Conservation (phyloP, 2,797 vertebrate genomes). For the Acropternis orthonyx region DNA sequence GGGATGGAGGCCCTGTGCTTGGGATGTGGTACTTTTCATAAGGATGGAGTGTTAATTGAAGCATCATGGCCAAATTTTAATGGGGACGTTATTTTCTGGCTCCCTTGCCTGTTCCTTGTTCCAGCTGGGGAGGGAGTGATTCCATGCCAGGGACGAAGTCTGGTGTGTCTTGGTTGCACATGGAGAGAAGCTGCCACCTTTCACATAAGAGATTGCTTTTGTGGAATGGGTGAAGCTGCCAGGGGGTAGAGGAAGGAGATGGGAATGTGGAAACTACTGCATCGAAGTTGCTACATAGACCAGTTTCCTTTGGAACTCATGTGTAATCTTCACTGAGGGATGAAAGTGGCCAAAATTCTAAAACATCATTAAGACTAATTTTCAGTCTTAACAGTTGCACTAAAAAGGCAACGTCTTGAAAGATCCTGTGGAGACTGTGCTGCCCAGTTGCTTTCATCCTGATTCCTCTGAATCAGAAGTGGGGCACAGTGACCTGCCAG, state of each 20-base stretch:
- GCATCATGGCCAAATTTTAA: background rate
- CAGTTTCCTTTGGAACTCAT: background rate
- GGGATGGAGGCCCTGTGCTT: background rate
- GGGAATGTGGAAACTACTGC: background rate
- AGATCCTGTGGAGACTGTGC: background rate
- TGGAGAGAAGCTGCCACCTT: background rate
- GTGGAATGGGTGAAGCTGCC: background rate
- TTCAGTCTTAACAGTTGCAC: background rate
- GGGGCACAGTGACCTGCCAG: background rate
- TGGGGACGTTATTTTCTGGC: background rate
- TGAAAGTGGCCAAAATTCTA: background rate
- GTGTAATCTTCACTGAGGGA: background rate
- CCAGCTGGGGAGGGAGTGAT: background rate
- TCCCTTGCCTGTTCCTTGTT: background rate
- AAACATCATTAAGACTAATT: background rate
- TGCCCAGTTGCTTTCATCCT: background rate
- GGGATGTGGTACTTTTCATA: background rate
- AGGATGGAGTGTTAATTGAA: background rate
- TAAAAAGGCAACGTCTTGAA: background rate
- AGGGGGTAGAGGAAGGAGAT: background rate
- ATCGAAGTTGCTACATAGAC: background rate
- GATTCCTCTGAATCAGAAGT: background rate
- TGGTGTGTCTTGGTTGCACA: fast-evolving
- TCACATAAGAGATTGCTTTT: background rate
- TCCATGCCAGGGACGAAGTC: background rate